Conservation (phyloP, 2,888 invertebrate species). For the Euplexia lucipara region DNA sequence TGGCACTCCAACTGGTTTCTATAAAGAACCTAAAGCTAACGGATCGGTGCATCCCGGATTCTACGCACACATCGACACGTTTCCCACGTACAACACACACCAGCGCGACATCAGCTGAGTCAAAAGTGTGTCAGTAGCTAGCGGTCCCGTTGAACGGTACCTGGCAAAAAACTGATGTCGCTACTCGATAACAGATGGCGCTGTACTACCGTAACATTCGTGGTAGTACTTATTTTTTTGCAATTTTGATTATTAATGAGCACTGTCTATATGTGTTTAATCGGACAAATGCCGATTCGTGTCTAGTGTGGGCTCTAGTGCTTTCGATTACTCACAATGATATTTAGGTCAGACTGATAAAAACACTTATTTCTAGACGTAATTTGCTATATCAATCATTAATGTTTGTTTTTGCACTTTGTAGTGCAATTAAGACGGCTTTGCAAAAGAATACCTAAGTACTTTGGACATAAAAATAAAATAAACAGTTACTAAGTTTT, state of each 20-base stretch:
- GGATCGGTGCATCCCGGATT: slow-evolving; percentile 81
- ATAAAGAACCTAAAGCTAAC: slow-evolving; percentile 75
- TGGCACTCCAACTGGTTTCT: slow-evolving; percentile 73
- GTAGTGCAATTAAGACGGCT: slow-evolving; percentile 23
- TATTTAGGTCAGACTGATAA: slow-evolving; percentile 71
- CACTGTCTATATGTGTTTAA: slow-evolving; percentile 18
- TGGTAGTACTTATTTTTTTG: slow-evolving; percentile 6
- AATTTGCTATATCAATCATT: slow-evolving; percentile 51
- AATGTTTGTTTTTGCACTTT: slow-evolving; percentile 36
- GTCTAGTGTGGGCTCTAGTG: slow-evolving; percentile 56
- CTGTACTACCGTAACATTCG: slow-evolving; percentile 60
- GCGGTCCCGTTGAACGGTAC: slow-evolving; percentile 83
- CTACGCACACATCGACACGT: slow-evolving; percentile 72
- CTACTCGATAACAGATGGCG: slow-evolving; percentile 85
- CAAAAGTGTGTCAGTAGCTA: slow-evolving; percentile 87
- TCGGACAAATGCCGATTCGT: slow-evolving; percentile 50
- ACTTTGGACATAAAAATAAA: slow-evolving; percentile 45
- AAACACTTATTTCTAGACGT: slow-evolving; percentile 49
- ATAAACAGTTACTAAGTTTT: slow-evolving; percentile 55
- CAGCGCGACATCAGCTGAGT: slow-evolving; percentile 82
- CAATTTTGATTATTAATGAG: slow-evolving; percentile 27
- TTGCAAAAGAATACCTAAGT: slow-evolving; percentile 14
- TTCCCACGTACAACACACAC: slow-evolving; percentile 72
- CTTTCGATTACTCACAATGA: slow-evolving; percentile 62
- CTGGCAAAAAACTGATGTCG: slow-evolving; percentile 70